These are phyloP conservation scores for Anguilla japonica DNA, from an alignment of 2,113 vertebrate genomes.

Conservation along the genomic window DNA sequence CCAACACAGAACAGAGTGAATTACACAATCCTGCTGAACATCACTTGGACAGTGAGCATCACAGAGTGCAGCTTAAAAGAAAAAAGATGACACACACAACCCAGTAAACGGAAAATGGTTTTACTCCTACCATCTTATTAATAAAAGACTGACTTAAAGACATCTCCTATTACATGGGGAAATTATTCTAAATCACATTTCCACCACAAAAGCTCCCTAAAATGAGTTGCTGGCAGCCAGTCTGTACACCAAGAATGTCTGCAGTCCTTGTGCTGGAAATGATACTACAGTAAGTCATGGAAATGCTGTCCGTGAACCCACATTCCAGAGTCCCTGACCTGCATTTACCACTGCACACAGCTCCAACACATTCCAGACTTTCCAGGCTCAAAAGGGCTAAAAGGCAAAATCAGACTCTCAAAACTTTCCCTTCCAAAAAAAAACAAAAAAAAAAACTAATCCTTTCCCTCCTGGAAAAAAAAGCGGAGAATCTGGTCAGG, in stretches of 20 bases:
- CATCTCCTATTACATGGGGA: constrained; percentile 11
- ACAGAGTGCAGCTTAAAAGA: background rate
- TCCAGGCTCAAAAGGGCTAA: too few species aligned
- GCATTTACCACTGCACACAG: background rate
- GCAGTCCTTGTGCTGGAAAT: background rate
- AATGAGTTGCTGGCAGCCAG: background rate
- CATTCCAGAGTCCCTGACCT: constrained; percentile 5
- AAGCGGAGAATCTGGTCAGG: background rate
- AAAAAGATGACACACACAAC: background rate
- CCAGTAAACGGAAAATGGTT: background rate
- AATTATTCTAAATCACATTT: background rate
- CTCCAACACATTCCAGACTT: background rate
- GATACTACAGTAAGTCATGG: constrained; percentile 8
- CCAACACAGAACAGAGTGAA: background rate
- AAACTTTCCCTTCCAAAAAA: too few species aligned
- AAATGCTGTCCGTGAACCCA: background rate
- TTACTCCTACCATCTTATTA: constrained; percentile 5
- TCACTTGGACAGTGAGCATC: background rate
- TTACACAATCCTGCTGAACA: background rate
- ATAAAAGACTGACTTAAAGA: background rate
- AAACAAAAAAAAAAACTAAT: background rate
- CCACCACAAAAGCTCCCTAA: constrained; percentile 21
- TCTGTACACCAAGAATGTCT: constrained; percentile 1
- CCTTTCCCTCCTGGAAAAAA: background rate
- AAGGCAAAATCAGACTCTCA: background rate